phyloP scores from a whole-genome alignment of 2,113 vertebrate genomes.

The Melospiza melodia region DNA sequence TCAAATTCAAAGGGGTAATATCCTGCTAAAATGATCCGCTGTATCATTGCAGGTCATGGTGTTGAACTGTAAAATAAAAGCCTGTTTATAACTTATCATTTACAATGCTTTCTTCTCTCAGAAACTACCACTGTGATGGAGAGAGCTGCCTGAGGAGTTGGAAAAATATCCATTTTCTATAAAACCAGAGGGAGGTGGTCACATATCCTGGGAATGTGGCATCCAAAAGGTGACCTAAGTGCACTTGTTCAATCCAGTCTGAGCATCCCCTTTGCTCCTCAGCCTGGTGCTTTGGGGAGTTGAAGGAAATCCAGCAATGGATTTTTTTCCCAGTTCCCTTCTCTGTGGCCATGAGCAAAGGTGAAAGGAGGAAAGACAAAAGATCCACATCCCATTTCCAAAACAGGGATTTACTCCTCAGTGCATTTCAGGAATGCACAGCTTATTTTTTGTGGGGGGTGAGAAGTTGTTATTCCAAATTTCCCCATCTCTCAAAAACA shows the following conservation, averaged over 20 bases:
- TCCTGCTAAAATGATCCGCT: slow-evolving; percentile 12
- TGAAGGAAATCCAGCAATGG: not conserved
- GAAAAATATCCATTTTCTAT: not conserved
- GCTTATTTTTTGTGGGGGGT: fast-evolving
- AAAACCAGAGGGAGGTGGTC: not conserved
- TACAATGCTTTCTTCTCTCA: not conserved
- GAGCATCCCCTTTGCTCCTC: not conserved
- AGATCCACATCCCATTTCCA: not conserved
- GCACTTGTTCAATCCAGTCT: not conserved
- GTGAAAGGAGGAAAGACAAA: not conserved
- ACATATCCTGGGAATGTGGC: not conserved
- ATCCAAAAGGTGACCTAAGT: not conserved
- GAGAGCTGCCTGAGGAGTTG: not conserved
- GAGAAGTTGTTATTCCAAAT: not conserved
- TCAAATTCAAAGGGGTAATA: slow-evolving; percentile 45
- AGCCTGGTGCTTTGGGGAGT: not conserved
- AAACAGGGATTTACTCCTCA: not conserved
- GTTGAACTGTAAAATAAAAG: slow-evolving; percentile 27
- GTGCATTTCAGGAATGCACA: fast-evolving
- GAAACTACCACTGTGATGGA: not conserved
- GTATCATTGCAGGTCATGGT: slow-evolving; percentile 29
- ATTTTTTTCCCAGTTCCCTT: not conserved
- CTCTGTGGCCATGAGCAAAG: fast-evolving
- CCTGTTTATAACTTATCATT: not conserved
- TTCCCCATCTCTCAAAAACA: not conserved